Base-by-base conservation (phyloP, 2,797 vertebrate genomes). In the Arctocebus calabarensis region DNA sequence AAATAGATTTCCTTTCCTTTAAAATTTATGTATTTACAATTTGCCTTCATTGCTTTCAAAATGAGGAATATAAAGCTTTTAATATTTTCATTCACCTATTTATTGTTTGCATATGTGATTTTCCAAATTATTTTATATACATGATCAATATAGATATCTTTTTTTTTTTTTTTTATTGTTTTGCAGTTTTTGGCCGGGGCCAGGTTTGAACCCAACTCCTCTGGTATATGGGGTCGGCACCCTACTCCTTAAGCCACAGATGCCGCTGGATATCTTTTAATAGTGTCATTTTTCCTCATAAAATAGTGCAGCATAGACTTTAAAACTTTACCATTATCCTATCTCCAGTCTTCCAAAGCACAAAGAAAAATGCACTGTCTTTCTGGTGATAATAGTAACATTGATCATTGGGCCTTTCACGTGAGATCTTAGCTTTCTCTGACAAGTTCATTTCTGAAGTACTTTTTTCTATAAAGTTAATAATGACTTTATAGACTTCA, bases 401-500 rank as follows among this genome's bases (percentile, higher is more conserved):
- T 45, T 85, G 74, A 73, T 59, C 34, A 66, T 32, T 59, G 23
- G 40, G 79, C 70, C 25, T 84, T 94, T 87, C 82, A 57, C 43
- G 70, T 92, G 43, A 84, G 14, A 62, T 13, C 23, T 94, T 62
- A 62, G 29, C 59, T 70, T 84, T 88, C 7, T 81, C 71, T 75
- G 66, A 73, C 37, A 90, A 84, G 70, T 78, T 61, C 81, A 62
- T 89, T 93, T 22, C 43, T 61, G 81, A 83, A 59, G 29, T 25
- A 29, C 74, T 91, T 91, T 88, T 88, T 90, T 71, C 68, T 74
- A 52, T 52, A 59, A 90, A 96, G 29, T 74, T 83, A 70, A 88
- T 82, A 88, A 86, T 91, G 78, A 48, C 20, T 73, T 74, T 70
- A 87, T 86, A 62, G 52, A 62, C 8, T 74, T 92, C 32, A 45